These are phyloP conservation scores for Smittia sp. DNA, from an alignment of 2,888 invertebrate species.

Conservation along the genomic window DNA sequence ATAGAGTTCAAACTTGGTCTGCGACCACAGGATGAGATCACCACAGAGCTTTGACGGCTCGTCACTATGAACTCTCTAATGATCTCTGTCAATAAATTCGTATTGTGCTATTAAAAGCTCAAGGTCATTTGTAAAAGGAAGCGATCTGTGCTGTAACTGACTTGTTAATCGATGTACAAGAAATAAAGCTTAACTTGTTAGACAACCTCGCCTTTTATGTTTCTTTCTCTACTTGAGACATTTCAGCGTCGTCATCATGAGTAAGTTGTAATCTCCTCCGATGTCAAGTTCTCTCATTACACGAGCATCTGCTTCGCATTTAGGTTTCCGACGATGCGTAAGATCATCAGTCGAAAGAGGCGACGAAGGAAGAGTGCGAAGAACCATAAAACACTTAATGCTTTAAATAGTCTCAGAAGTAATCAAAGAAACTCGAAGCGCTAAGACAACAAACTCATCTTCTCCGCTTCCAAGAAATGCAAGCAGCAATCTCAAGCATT, in stretches of 20 bases:
- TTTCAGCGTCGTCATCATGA: no score
- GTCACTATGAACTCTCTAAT: background rate
- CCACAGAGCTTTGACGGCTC: slow-evolving; percentile 70
- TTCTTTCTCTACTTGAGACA: no score
- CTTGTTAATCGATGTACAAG: background rate
- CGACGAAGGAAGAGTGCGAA: slow-evolving; percentile 3
- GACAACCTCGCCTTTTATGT: no score
- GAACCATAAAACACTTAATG: background rate
- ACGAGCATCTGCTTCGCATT: background rate
- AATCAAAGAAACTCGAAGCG: slow-evolving; percentile 1
- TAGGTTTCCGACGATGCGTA: background rate
- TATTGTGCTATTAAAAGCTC: background rate
- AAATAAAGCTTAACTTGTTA: background rate
- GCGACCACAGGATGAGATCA: slow-evolving; percentile 84
- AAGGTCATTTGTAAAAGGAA: background rate
- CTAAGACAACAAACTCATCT: no score
- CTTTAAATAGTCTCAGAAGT: background rate
- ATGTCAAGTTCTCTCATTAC: no score
- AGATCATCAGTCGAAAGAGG: slow-evolving; percentile 4
- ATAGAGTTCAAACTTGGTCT: slow-evolving; percentile 69
- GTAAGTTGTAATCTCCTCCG: no score
- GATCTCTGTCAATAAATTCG: background rate
- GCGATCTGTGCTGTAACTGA: background rate
- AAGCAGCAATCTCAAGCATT: background rate
- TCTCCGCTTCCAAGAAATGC: background rate